Percentiles rank a stretch among this genome's conserved stretches.
phyloP scores from a whole-genome alignment of 1,140 invertebrate species.

The Drosophila quadrilineata region DNA sequence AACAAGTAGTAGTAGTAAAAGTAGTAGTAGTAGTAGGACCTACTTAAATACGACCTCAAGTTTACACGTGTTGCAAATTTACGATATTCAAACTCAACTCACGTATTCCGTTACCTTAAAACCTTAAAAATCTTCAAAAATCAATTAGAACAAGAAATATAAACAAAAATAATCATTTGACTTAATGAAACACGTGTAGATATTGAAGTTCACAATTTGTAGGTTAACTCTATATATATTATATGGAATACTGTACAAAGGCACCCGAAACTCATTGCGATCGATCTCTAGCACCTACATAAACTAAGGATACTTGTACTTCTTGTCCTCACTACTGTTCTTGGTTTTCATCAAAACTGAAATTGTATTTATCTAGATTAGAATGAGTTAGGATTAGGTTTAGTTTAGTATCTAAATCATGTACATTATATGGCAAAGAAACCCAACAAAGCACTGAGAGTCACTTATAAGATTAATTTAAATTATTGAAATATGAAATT shows the following conservation, averaged over 20 bases:
- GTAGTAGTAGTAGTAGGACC: constrained; percentile 1
- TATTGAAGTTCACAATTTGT: neutral
- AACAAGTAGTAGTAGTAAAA: constrained; percentile 36
- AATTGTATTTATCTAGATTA: constrained; percentile 36
- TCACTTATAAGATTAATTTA: constrained; percentile 69
- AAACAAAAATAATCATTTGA: too few relatives aligned
- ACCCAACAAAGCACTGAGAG: constrained; percentile 65
- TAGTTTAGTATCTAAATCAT: constrained; percentile 21
- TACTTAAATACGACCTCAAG: too few relatives aligned
- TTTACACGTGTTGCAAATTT: constrained; percentile 11
- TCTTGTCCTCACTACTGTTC: constrained; percentile 30
- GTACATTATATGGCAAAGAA: constrained; percentile 35
- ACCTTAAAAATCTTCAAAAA: too few relatives aligned
- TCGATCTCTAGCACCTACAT: constrained; percentile 32
- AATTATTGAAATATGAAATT: constrained; percentile 51
- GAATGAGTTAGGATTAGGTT: constrained; percentile 27
- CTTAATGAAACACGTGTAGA: constrained; percentile 9
- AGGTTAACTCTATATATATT: neutral
- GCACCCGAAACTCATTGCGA: constrained; percentile 27
- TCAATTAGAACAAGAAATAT: too few relatives aligned
- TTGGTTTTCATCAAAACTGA: constrained; percentile 17
- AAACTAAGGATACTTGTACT: too few relatives aligned
- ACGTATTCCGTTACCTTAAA: neutral
- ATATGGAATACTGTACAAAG: constrained; percentile 18
- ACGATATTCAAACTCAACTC: neutral